These are phyloP conservation scores for Neomicropteryx cornuta DNA, from an alignment of 1,140 invertebrate genomes.

Conservation along the genomic window DNA sequence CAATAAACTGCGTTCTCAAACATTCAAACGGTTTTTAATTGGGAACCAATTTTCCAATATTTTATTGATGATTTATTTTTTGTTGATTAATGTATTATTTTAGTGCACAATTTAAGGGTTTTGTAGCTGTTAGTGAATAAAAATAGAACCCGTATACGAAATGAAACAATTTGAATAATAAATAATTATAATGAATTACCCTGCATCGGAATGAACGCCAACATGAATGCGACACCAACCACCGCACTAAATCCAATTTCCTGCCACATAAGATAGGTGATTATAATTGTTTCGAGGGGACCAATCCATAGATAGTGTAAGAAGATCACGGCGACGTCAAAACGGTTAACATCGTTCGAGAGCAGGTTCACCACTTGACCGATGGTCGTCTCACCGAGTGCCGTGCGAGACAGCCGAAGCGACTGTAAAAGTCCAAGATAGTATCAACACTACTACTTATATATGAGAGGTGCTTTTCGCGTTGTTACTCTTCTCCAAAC, in stretches of 20 bases:
- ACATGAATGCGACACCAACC: slow-evolving; percentile 64
- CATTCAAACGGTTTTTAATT: no score
- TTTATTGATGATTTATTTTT: no score
- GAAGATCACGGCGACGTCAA: slow-evolving; percentile 57
- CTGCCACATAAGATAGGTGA: slow-evolving; percentile 63
- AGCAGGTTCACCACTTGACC: slow-evolving; percentile 89
- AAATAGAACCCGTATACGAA: no score
- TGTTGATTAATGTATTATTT: no score
- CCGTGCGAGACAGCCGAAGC: slow-evolving; percentile 52
- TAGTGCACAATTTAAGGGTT: no score
- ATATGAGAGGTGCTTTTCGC: no score
- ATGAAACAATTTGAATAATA: no score
- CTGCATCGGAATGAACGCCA: slow-evolving; percentile 78
- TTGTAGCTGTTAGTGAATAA: no score
- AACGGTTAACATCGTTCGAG: slow-evolving; percentile 75
- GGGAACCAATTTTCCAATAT: no score
- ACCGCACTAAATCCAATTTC: slow-evolving; percentile 62
- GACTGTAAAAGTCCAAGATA: slow-evolving; percentile 39
- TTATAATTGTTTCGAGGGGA: slow-evolving; percentile 65
- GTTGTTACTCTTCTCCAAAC: no score
- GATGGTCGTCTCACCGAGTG: slow-evolving; percentile 63
- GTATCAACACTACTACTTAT: no score
- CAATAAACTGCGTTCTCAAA: no score
- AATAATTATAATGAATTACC: slow-evolving; percentile 31
- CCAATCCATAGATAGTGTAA: slow-evolving; percentile 73